These are phyloP conservation scores for Leguminivora glycinivorella DNA, from an alignment of 1,140 invertebrate species.

Conservation along the genomic window DNA sequence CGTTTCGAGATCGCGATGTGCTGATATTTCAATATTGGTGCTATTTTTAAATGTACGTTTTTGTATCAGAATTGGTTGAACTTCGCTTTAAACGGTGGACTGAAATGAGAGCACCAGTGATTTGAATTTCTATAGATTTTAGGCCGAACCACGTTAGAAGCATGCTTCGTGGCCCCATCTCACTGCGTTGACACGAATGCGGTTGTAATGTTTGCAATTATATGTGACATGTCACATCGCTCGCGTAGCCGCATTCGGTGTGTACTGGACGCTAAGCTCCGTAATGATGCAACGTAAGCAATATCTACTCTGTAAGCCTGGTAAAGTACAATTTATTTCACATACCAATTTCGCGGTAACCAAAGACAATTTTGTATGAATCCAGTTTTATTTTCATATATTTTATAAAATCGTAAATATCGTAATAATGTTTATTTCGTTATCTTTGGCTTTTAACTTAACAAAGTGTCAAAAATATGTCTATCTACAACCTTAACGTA, in stretches of 20 bases:
- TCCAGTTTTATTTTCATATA: slow-evolving; percentile 23
- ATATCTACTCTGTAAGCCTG: slow-evolving; percentile 20
- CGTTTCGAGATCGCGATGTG: slow-evolving; percentile 45
- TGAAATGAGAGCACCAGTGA: slow-evolving; percentile 48
- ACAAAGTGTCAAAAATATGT: too few species aligned
- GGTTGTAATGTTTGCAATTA: not conserved
- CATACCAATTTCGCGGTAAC: slow-evolving; percentile 15
- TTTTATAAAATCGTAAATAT: slow-evolving; percentile 8
- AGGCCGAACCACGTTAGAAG: not conserved
- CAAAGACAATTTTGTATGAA: slow-evolving; percentile 18
- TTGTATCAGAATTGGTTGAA: slow-evolving; percentile 51
- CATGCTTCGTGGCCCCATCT: not conserved
- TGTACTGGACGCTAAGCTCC: not conserved
- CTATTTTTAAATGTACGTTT: slow-evolving; percentile 66
- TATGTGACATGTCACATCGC: not conserved
- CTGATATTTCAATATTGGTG: slow-evolving; percentile 73
- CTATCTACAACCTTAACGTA: too few species aligned
- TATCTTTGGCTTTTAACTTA: not conserved
- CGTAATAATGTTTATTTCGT: not conserved
- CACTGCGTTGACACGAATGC: too few species aligned
- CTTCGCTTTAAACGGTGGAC: slow-evolving; percentile 28
- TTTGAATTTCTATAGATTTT: slow-evolving; percentile 45
- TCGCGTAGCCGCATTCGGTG: not conserved
- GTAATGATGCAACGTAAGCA: slow-evolving; percentile 6
- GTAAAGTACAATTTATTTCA: slow-evolving; percentile 24